Evolutionary conservation across 2,888 invertebrate species (phyloP), one percentile per base, ranked within the genome.

Genomic region (Orthosia gracilis): DNA sequence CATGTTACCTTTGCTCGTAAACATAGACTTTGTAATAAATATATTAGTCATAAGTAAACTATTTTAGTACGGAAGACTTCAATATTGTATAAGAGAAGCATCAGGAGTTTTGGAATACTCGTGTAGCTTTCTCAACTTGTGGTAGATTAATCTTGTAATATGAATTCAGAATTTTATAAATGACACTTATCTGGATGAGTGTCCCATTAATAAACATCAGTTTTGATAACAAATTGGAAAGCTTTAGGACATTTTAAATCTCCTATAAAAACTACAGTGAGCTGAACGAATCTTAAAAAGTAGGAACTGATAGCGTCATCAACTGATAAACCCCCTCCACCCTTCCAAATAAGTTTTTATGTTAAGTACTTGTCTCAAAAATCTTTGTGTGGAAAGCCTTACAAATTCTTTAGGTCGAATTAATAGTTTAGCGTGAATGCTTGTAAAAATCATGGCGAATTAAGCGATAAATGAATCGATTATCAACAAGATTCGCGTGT

Each of bases 1-100:
- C 55, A 12, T 67, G 81, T 84, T 84, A 84, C 84, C 82, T 69
- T 71, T 84, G n/a, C 52, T 72, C 64, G 21, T 68, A 54, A 68
- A 61, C 21, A 67, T 69, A 55, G 55, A 67, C 49, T 62, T 66
- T n/a, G 52, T 49, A 26, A 45, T 50, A 15, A 72, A 26, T 71
- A 55, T 61, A 17, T 66, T 73, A 81, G 31, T 54, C 31, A 1
- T 78, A 82, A 73, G 52, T 64, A 73, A 59, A 47, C 40, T 64
- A 40, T 40, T 40, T 40, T 40, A 50, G 54, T 78, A 61, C 59
- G 21, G 69, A 84, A 72, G 76, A 76, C 70, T 78, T 75, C 17
- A 67, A 59, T 73, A 64, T 69, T 69, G 47, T 76, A 0, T 74
- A 67, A 17, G 54, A 69, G n/a, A 18, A 73, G 21, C 26, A 45